Evolutionary conservation across 2,113 vertebrate genomes (phyloP).

Genomic region (Phylloscopus trochilus): DNA sequence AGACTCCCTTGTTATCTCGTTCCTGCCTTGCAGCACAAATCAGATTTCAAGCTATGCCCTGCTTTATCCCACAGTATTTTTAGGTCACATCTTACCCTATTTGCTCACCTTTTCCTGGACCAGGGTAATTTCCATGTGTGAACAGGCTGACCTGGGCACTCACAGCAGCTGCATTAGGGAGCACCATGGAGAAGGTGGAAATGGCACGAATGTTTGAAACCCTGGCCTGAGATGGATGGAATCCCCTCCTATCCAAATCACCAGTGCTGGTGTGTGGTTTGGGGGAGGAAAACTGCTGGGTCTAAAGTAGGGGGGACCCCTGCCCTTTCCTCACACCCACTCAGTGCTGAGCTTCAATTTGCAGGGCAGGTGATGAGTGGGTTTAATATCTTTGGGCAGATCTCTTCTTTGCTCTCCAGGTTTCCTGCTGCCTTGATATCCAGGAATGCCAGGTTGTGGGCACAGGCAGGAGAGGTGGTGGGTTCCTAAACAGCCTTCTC

Average conservation of each 20-base stretch:
- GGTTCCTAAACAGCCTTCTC: background rate
- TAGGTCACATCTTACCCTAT: background rate
- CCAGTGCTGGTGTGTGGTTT: background rate
- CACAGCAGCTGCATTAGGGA: background rate
- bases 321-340: background rate
- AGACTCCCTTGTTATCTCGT: background rate
- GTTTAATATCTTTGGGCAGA: background rate
- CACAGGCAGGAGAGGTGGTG: background rate
- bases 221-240: background rate
- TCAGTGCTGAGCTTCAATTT: background rate
- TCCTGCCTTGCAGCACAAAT: background rate
- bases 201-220: background rate
- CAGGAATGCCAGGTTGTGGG: rapidly evolving
- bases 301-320: background rate
- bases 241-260: background rate
- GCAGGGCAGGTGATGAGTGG: background rate
- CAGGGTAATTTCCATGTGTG: background rate
- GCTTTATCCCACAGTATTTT: background rate
- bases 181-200: background rate
- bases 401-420: background rate
- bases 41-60: background rate
- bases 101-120: background rate
- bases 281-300: background rate
- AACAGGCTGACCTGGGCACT: background rate
- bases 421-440: background rate